These are phyloP conservation scores for Spea multiplicata DNA, from an alignment of 2,113 vertebrate species.

Conservation along the genomic window DNA sequence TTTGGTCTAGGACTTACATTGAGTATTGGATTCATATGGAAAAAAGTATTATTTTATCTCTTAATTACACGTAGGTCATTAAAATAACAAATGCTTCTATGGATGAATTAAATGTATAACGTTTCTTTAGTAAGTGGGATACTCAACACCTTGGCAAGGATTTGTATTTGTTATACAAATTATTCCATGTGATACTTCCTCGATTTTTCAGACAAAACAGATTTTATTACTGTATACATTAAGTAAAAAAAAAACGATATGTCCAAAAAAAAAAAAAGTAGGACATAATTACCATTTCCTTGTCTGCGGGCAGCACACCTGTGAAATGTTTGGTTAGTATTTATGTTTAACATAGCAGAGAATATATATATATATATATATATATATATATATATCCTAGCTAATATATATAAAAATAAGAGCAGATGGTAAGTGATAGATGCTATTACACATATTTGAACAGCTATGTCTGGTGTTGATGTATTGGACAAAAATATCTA, in stretches of 20 bases:
- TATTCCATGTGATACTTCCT: constrained; percentile 1
- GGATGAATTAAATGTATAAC: not conserved
- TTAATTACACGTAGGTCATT: not conserved
- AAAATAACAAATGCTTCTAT: not conserved
- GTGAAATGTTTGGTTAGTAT: constrained; percentile 5
- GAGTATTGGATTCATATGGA: too few species aligned
- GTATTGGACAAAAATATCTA: not conserved
- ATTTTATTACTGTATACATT: not conserved
- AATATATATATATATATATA: not conserved
- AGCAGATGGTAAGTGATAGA: not conserved
- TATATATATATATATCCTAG: not conserved
- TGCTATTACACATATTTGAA: not conserved
- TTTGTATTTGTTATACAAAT: not conserved
- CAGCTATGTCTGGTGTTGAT: not conserved
- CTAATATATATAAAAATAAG: not conserved
- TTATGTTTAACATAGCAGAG: not conserved
- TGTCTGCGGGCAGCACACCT: not conserved
- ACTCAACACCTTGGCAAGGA: not conserved
- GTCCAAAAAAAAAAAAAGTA: not conserved
- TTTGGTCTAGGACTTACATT: too few species aligned
- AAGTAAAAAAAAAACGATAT: not conserved
- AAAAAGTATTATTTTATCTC: not conserved
- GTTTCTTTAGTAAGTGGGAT: not conserved
- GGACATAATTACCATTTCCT: not conserved
- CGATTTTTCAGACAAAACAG: not conserved